Evolutionary conservation across 2,888 invertebrate genomes (phyloP).

Genomic region (Drosophila paranaensis): DNA sequence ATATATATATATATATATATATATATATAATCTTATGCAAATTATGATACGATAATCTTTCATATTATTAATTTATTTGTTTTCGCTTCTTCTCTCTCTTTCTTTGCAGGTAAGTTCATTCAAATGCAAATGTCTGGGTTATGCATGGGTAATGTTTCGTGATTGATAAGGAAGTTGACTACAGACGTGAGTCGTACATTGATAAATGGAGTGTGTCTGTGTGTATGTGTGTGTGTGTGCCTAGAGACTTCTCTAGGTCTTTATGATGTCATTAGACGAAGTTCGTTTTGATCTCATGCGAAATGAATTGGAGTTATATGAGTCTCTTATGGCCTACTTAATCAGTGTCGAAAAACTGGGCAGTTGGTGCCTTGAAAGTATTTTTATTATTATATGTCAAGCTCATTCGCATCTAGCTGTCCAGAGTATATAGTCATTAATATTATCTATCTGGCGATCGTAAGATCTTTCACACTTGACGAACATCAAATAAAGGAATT

Average conservation of each 20-base stretch:
- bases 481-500: background rate
- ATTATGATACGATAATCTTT: constrained; percentile 37
- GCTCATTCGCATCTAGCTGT: constrained; percentile 10
- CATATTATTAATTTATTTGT: constrained; percentile 40
- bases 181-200: constrained; percentile 32
- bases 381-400: constrained; percentile 23
- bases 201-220: constrained; percentile 43
- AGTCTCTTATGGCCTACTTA: constrained; percentile 36
- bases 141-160: constrained; percentile 40
- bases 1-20: constrained; percentile 6
- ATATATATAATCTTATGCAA: constrained; percentile 44
- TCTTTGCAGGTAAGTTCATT: constrained; percentile 60
- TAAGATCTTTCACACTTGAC: background rate
- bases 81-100: constrained; percentile 21
- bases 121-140: constrained; percentile 46
- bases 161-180: constrained; percentile 72
- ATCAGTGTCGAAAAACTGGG: constrained; percentile 26
- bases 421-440: constrained; percentile 12
- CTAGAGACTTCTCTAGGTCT: constrained; percentile 17
- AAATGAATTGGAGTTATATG: constrained; percentile 20
- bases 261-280: constrained; percentile 48
- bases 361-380: background rate
- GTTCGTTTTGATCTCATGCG: constrained; percentile 42
- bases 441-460: background rate
- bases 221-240: constrained; percentile 1